Percentiles rank a stretch among this genome's conserved stretches.
Evolutionary conservation across 2,888 invertebrate genomes (phyloP).

Genomic region (Drosophila ustulata): DNA sequence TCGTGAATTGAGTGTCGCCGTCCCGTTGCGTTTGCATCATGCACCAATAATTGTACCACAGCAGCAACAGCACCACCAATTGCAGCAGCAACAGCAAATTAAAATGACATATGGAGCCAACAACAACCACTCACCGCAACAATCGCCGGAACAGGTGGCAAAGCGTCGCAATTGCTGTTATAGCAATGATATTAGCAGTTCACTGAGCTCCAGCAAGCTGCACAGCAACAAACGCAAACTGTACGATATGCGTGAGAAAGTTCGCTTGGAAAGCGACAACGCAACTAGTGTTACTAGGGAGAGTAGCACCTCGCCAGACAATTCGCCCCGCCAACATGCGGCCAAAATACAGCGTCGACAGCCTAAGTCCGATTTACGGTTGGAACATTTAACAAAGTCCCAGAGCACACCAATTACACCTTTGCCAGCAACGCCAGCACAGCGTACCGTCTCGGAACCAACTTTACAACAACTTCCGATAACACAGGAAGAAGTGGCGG

Average conservation of each 20-base stretch:
- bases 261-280: constrained; percentile 17
- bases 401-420: constrained; percentile 58
- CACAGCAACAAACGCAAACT: constrained; percentile 76
- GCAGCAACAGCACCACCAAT: constrained; percentile 18
- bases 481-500: background rate
- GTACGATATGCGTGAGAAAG: constrained; percentile 48
- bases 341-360: constrained; percentile 71
- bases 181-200: constrained; percentile 84
- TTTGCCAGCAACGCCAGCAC: constrained; percentile 45
- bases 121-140: constrained; percentile 41
- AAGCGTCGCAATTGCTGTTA: constrained; percentile 82
- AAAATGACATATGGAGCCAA: constrained; percentile 26
- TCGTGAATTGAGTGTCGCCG: constrained; percentile 70
- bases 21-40: constrained; percentile 52
- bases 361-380: constrained; percentile 22
- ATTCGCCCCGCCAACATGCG: constrained; percentile 43
- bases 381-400: constrained; percentile 45
- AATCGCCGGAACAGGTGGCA: constrained; percentile 80
- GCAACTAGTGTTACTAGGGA: constrained; percentile 26
- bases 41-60: constrained; percentile 17
- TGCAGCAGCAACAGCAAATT: constrained; percentile 28
- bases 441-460: constrained; percentile 49
- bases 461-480: background rate
- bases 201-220: constrained; percentile 82
- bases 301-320: constrained; percentile 53